Base-by-base conservation (phyloP, 2,797 vertebrate genomes). In the Sebastes itinus region DNA sequence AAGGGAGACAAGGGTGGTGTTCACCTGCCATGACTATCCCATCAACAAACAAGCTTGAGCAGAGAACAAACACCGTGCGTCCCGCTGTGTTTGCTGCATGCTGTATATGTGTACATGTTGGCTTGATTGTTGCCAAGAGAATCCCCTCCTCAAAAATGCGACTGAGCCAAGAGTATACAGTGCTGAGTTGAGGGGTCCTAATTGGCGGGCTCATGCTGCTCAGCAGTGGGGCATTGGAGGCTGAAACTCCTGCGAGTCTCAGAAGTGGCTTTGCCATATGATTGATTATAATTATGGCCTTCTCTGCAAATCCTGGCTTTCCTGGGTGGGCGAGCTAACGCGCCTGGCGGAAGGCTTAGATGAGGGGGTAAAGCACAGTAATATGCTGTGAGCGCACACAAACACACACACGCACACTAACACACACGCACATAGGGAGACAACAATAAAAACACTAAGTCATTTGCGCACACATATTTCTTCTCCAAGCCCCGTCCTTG, bases 201-300 rank as follows among this genome's bases (percentile, higher is more conserved):
- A 90, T 91, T 90, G 87, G 78, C 58, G 1, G 46, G 66, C 66
- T 88, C 56, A 71, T 81, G 78, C 73, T 75, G 79, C 78, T 76
- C 75, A 71, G 74, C 88, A 56, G 65, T 22, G 49, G 77, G 63
- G 65, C 23, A 35, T 56, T 64, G 66, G 74, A 84, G 63, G 75
- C 79, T 81, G 72, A 77, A 83, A 77, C 80, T 77, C 72, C 67
- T 78, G 77, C 61, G 42, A 55, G 81, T 80, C 79, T 89, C 67
- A 83, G 58, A 87, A 86, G 76, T 82, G 85, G 61, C 80, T 88
- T 81, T 86, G 77, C 76, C 60, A 87, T 74, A 81, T 78, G 77
- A 88, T 83, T 84, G 89, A 91, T 91, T 86, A 82, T 90, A 91
- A 92, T 91, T 88, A 91, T 56, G 65, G 75, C 61, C 63, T 73